Base-by-base conservation (phyloP, 2,888 invertebrate genomes). In the Acleris laterana region DNA sequence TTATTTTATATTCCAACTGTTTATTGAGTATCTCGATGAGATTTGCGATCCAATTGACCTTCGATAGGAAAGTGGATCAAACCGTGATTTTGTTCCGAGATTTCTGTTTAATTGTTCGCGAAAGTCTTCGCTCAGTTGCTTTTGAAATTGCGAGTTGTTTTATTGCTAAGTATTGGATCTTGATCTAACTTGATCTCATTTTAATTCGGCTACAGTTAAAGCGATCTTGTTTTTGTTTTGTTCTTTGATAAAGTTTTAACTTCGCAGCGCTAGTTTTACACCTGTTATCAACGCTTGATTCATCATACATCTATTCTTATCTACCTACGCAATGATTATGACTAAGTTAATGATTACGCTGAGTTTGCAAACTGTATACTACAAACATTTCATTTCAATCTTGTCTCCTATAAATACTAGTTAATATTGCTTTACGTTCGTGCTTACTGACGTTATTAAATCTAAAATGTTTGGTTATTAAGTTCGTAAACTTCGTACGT, bases 11-110 rank as follows among this genome's bases (percentile, higher is more conserved):
- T 80, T 77, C 70, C 72, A 69, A 74, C 61, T 58, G 56, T 80
- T 82, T 85, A 86, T 83, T 82, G 82, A 81, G 78, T 76, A 79
- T 81, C 78, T 69, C 70, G 72, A 77, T 75, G 74, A 77, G 77
- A 79, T 77, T 75, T 74, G 72, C 74, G 72, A 75, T 77, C 78
- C 79, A 79, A 77, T 82, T 79, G 85, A 82, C 87, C 86, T 87
- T 85, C 78, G 75, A 72, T 78, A 72, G 71, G 68, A 68, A 83
- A 80, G 75, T 81, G 73, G 78, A 63, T 60, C 63, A 56, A 63
- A 60, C 22, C 59, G 63, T 63, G 68, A 68, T 68, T 70, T 72
- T 71, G 72, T 71, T 68, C 57, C 64, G 28, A 68, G 46, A 68
- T 57, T 55, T 50, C 52, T 52, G 51, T 38, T 66, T 66, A 61